These are phyloP conservation scores for Hippocampus guttulatus DNA, from an alignment of 2,113 vertebrate species.

Conservation along the genomic window DNA sequence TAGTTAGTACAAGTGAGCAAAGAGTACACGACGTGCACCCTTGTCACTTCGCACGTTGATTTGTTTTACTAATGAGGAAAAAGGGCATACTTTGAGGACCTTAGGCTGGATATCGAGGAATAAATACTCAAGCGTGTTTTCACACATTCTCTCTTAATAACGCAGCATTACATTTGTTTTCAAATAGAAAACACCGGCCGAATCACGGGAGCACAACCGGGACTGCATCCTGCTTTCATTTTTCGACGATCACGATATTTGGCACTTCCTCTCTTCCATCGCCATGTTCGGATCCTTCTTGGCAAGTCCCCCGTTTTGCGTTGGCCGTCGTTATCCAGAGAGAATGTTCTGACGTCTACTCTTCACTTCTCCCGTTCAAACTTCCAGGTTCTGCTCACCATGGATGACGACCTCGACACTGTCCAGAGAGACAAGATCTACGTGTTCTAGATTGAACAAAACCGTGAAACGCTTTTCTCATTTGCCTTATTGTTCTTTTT, in stretches of 20 bases:
- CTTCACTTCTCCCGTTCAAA: not conserved
- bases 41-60: too few relatives aligned
- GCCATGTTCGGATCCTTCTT: slow-evolving; percentile 98
- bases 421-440: slow-evolving; percentile 96
- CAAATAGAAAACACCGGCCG: slow-evolving; percentile 89
- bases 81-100: too few relatives aligned
- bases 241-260: slow-evolving; percentile 97
- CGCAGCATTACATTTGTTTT: not conserved
- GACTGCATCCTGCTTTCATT: slow-evolving; percentile 92
- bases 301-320: slow-evolving; percentile 64
- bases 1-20: too few relatives aligned
- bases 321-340: not conserved
- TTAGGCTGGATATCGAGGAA: too few relatives aligned
- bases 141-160: not conserved
- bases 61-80: too few relatives aligned
- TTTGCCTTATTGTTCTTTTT: slow-evolving; percentile 51
- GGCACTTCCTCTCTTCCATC: slow-evolving; percentile 98
- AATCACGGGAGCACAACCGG: slow-evolving; percentile 94
- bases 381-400: slow-evolving; percentile 85
- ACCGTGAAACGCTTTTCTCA: slow-evolving; percentile 28
- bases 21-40: too few relatives aligned
- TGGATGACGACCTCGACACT: slow-evolving; percentile 90
- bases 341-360: not conserved
- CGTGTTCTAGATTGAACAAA: slow-evolving; percentile 72
- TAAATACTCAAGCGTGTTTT: too few relatives aligned